Percentiles rank a stretch among this genome's conserved stretches.
Conservation (phyloP, 2,113 vertebrate species). For the Danionella cerebrum region DNA sequence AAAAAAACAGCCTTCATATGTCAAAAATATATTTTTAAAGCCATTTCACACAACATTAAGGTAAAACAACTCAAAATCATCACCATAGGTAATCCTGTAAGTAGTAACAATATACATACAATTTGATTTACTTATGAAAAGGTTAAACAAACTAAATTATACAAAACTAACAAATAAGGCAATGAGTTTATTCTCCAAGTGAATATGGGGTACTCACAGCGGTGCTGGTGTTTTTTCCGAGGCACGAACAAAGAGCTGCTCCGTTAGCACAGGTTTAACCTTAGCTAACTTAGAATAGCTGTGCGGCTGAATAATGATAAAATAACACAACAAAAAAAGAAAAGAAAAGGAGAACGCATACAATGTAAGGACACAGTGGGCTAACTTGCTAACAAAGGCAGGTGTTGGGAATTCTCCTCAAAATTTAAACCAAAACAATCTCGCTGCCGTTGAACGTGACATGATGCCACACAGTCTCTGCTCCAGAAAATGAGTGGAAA, state of each 20-base stretch:
- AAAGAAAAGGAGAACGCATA: not conserved
- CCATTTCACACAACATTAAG: not conserved
- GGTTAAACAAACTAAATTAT: not conserved
- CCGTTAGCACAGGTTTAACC: conserved; percentile 2
- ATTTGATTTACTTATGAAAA: too few relatives aligned
- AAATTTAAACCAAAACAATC: not conserved
- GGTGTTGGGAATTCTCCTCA: conserved; percentile 5
- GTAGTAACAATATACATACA: too few relatives aligned
- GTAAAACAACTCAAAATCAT: not conserved
- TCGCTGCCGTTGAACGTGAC: not conserved
- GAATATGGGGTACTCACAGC: conserved; percentile 8
- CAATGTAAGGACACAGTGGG: not conserved
- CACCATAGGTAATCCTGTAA: too few relatives aligned
- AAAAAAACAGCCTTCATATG: not conserved
- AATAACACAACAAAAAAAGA: not conserved
- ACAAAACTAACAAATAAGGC: not conserved
- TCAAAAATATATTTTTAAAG: not conserved
- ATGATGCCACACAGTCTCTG: not conserved
- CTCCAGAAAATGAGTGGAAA: not conserved
- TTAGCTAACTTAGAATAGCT: conserved; percentile 16
- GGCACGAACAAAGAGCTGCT: conserved; percentile 18
- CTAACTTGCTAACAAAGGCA: conserved; percentile 43
- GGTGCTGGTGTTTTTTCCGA: conserved; percentile 11
- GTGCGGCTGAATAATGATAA: not conserved
- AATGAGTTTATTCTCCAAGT: not conserved